Conservation (phyloP, 2,113 vertebrate genomes). For the Anser brachyrhynchus region DNA sequence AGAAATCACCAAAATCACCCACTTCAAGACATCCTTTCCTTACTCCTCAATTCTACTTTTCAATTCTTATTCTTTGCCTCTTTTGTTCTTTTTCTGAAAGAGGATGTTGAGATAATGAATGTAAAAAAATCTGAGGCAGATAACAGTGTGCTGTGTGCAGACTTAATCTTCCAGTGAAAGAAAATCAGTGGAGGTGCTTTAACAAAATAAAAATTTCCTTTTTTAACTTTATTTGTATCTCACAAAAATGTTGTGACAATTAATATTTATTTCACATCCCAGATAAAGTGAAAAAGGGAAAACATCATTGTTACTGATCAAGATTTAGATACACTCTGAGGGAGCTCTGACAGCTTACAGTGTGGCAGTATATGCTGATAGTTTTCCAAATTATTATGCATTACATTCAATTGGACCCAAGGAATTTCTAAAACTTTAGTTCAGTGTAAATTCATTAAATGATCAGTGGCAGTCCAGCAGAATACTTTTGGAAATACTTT, state of each 20-base stretch:
- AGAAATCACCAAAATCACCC: neutral
- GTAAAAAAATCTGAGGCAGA: neutral
- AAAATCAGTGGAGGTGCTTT: neutral
- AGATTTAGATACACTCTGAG: neutral
- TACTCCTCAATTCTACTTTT: neutral
- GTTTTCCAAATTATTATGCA: neutral
- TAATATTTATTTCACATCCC: neutral
- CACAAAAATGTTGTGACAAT: neutral
- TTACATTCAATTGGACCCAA: neutral
- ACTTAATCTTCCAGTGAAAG: neutral
- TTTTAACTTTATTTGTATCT: neutral
- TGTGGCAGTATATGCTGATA: neutral
- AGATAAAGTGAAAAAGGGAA: neutral
- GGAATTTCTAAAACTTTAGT: neutral
- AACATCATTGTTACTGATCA: neutral
- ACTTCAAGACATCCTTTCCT: neutral
- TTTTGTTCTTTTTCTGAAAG: neutral
- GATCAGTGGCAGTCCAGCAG: neutral
- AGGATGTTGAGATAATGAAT: neutral
- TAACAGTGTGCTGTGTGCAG: neutral
- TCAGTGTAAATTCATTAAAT: neutral
- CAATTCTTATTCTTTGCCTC: neutral
- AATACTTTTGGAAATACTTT: neutral
- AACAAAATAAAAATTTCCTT: neutral
- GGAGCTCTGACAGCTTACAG: neutral